Evolutionary conservation across 2,888 invertebrate genomes (phyloP).

Genomic region (Lasioglossum villosulum): DNA sequence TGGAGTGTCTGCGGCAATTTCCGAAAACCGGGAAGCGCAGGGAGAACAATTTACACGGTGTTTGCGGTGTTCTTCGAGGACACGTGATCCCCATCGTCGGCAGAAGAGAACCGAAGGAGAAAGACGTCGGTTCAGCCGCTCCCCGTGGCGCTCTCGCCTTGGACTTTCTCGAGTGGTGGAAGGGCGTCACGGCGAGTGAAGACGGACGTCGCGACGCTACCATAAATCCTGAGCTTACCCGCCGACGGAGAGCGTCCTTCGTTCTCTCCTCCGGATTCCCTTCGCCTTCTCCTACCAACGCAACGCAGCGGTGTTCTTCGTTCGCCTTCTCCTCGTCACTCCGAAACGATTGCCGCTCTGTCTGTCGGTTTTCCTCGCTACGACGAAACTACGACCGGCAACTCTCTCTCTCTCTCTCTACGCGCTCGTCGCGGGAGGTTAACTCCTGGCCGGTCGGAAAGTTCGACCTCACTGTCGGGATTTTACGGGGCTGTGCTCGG

Average conservation of each 20-base stretch:
- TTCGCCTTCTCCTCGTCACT: constrained; percentile 48
- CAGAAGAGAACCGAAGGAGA: constrained; percentile 54
- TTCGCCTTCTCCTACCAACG: constrained; percentile 17
- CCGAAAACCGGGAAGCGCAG: not conserved
- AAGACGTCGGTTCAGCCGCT: constrained; percentile 49
- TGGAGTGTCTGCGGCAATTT: not conserved
- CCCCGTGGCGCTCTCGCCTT: constrained; percentile 66
- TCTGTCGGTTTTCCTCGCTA: constrained; percentile 64
- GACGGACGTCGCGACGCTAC: constrained; percentile 84
- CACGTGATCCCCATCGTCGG: constrained; percentile 49
- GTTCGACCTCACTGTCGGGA: constrained; percentile 78
- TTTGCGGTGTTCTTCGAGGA: constrained; percentile 43
- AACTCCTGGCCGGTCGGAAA: constrained; percentile 80
- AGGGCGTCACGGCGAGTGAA: constrained; percentile 85
- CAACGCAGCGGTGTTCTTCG: constrained; percentile 19
- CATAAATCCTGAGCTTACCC: constrained; percentile 83
- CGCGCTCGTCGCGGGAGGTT: constrained; percentile 77
- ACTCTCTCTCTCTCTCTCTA: constrained; percentile 24
- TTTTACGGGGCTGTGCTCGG: constrained; percentile 70
- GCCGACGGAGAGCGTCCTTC: constrained; percentile 80
- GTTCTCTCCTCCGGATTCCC: constrained; percentile 52
- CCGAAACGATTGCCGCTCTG: constrained; percentile 55
- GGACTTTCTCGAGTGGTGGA: constrained; percentile 77
- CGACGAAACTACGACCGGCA: constrained; percentile 65
- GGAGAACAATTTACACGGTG: constrained; percentile 24